Percentiles rank a stretch among this genome's conserved stretches.
These are phyloP conservation scores for Tipula helvola DNA, from an alignment of 2,888 invertebrate species.

Conservation along the genomic window DNA sequence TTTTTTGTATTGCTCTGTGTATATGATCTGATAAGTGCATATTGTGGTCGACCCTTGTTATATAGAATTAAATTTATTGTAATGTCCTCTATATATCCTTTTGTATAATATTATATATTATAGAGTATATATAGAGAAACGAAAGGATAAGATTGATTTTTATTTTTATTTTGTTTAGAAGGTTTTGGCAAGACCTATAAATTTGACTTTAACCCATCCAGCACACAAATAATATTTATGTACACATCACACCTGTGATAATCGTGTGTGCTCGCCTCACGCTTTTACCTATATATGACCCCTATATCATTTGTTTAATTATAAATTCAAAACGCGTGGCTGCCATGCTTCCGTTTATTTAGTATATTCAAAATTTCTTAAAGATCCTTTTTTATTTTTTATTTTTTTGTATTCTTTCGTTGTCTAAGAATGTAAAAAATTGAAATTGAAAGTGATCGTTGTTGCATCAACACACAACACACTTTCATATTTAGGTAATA, in stretches of 20 bases:
- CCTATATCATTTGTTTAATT: slow-evolving; percentile 10
- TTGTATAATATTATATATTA: not conserved
- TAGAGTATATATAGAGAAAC: not conserved
- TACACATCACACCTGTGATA: not conserved
- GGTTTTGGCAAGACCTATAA: not conserved
- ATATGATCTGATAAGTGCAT: slow-evolving; percentile 10
- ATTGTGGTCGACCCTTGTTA: slow-evolving; percentile 9
- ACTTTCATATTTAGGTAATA: not conserved
- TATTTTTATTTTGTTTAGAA: not conserved
- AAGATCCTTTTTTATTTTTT: not conserved
- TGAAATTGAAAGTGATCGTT: not conserved
- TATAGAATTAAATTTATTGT: slow-evolving; percentile 6
- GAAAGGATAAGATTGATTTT: not conserved
- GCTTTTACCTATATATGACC: not conserved
- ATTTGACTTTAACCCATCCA: not conserved
- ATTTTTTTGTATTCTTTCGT: not conserved
- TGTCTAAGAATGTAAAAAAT: not conserved
- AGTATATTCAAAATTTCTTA: not conserved
- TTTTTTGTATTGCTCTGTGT: not conserved
- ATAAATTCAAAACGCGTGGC: slow-evolving; percentile 14
- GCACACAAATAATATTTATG: not conserved
- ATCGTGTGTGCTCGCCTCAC: not conserved
- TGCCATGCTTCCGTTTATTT: slow-evolving; percentile 13
- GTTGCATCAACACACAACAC: not conserved
- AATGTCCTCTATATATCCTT: slow-evolving; percentile 6